A percentile compares a stretch with the other conserved stretches of the same genome.
phyloP scores from a whole-genome alignment of 2,797 vertebrate genomes.

The Ctenosaura bakeri region DNA sequence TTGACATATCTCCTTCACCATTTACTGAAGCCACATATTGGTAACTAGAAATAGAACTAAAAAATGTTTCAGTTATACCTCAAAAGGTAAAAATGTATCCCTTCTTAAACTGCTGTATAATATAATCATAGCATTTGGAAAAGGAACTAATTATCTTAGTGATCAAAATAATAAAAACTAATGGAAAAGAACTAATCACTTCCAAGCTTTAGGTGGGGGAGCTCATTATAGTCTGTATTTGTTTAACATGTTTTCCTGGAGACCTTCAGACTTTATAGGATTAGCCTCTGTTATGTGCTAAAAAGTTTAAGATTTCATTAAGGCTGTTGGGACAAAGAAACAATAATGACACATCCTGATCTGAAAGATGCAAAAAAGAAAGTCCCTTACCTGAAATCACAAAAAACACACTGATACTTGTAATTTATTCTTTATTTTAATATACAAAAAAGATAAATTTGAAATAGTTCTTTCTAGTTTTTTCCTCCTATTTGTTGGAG shows the following conservation, averaged over 20 bases:
- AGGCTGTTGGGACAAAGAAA: neutral
- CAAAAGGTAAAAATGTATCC: neutral
- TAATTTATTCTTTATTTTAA: conserved; percentile 93
- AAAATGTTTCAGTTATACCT: neutral
- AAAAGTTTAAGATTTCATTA: neutral
- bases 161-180: neutral
- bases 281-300: neutral
- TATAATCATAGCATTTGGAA: neutral
- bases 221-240: neutral
- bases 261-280: neutral
- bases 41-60: neutral
- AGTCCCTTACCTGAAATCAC: conserved; percentile 16
- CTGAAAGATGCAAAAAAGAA: conserved; percentile 21
- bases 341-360: neutral
- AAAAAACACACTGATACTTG: conserved; percentile 56
- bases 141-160: neutral
- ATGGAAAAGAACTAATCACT: neutral
- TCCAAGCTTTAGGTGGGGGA: neutral
- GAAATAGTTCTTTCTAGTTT: conserved; percentile 88
- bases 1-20: neutral
- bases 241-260: neutral
- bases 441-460: conserved; percentile 97
- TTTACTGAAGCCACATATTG: neutral
- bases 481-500: conserved; percentile 83
- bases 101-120: neutral